Evolutionary conservation across 1,140 invertebrate species (phyloP), one percentile per base, ranked within the genome.

Genomic region (Drosophila insularis): DNA sequence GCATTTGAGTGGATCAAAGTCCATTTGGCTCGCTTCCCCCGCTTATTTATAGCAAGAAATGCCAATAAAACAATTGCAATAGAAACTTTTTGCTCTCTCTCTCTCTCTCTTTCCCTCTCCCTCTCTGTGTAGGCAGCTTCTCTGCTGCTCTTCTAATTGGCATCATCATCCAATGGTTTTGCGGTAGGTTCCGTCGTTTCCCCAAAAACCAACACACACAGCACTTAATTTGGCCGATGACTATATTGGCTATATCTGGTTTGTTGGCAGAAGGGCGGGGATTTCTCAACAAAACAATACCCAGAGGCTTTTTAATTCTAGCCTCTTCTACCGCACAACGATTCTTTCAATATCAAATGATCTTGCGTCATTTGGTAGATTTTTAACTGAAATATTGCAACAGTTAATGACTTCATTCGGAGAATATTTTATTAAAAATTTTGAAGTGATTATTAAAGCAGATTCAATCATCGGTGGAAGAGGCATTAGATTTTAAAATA

Each of bases 161-260:
- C 43, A 60, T 21, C 31, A 58, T 43, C 37, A 53, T 69, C 64
- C 63, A 77, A 81, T 17, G 43, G 17, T 21, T 50, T 50, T 87
- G 82, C 76, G 82, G 82, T 87, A 87, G 82, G 82, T 87, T 87
- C 82, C 55, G 55, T 19, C 19, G 43, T 50, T 11, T 11, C 53
- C 31, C 55, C 19, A 53, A 68, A 40, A 50, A 50, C 43, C 43
- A 21, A 50, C 8, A 10, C 17, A 50, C 17, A 17, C 17, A 50
- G 19, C 17, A 19, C 14, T 50, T 50, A 50, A 50, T 50, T 50
- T 50, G 43, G 43, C 43, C 43, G 43, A 50, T 50, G 43, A 50
- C 43, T 50, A 50, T 50, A 50, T 50, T 50, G 43, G 43, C 43
- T 50, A 50, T 50, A 50, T 50, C 43, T 50, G 43, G 43, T 50